Base-by-base conservation (phyloP, 92 coral and sea anemone genomes). In the Anthopleura xanthogrammica region DNA sequence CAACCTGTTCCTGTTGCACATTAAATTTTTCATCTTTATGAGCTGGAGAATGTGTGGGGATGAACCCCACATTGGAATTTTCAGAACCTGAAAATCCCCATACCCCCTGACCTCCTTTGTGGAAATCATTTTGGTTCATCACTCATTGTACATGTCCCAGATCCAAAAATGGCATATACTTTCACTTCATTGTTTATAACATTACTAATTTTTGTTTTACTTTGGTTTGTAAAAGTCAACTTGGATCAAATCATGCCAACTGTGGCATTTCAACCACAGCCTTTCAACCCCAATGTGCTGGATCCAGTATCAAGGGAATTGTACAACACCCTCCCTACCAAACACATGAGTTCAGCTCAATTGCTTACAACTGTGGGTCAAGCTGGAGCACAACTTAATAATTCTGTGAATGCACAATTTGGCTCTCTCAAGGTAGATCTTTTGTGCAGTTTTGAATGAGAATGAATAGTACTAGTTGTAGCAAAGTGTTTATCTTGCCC, bases 331-430 rank as follows among this genome's bases (percentile, higher is more conserved):
- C 68, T 93, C 42, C 68, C 85, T n/a, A 76, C 87, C 13, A 80
- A 77, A 16, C 97, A 93, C 86, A 89, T 87, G 97, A 89, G 91
- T 77, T 88, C 93, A 19, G 62, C 14, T 52, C 80, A 84, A 41
- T 82, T 93, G 60, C 91, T 86, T 58, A 52, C 75, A 14, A 78
- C 87, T 9, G 22, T 89, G 14, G 52, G 84, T 41, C 83, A 60
- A 2, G 92, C 81, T 50, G 97, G 93, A 2, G 76, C 82, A 60
- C 72, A 83, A 65, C 87, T 93, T 5, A 94, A 89, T 57, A 77
- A 83, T 16, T 78, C 86, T 22, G 79, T 93, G 66, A 79, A 85
- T 76, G 91, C 89, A 43, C 94, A 91, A 57, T 91, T 89, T 65
- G 80, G 80, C n/a, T 89, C 90, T 41, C 86, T 93, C 58, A 89